Evolutionary conservation across 2,888 invertebrate species (phyloP).

Genomic region (Amblyteles armatorius): DNA sequence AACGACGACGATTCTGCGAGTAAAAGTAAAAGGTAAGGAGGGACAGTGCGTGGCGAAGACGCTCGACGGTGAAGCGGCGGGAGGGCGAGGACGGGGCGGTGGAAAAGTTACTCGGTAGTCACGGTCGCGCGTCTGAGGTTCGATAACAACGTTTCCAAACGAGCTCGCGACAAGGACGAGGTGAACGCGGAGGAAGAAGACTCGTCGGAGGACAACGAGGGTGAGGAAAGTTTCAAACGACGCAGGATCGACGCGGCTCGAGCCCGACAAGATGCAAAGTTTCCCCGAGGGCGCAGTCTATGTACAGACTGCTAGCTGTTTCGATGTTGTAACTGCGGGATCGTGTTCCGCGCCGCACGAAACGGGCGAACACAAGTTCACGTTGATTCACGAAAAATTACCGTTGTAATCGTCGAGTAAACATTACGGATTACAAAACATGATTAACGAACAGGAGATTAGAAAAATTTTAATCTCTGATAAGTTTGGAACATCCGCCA

Average conservation of each 20-base stretch:
- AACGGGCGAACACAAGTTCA: slow-evolving; percentile 7
- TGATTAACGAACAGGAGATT: neutral
- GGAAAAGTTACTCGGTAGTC: slow-evolving; percentile 52
- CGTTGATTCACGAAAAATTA: slow-evolving; percentile 45
- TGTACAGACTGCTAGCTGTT: slow-evolving; percentile 43
- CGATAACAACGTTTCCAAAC: slow-evolving; percentile 60
- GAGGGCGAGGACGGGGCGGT: neutral
- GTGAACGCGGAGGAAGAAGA: slow-evolving; percentile 7
- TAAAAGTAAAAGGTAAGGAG: slow-evolving; percentile 35
- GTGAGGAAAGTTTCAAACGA: slow-evolving; percentile 55
- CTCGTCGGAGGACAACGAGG: slow-evolving; percentile 19
- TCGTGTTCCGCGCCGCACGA: slow-evolving; percentile 36
- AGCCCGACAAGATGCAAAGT: slow-evolving; percentile 50
- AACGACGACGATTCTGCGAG: slow-evolving; percentile 22
- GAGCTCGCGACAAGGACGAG: slow-evolving; percentile 46
- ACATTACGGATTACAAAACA: neutral
- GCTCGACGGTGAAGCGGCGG: slow-evolving; percentile 8
- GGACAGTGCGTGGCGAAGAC: slow-evolving; percentile 36
- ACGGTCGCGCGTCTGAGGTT: slow-evolving; percentile 54
- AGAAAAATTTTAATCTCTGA: neutral
- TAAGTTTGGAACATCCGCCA: neutral
- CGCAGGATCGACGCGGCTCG: slow-evolving; percentile 51
- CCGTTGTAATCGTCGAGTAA: slow-evolving; percentile 21
- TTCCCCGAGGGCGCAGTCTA: slow-evolving; percentile 32
- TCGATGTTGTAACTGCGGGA: slow-evolving; percentile 32